Evolutionary conservation across 1,140 invertebrate species (phyloP).

Genomic region (Akabosia matsudoensis): DNA sequence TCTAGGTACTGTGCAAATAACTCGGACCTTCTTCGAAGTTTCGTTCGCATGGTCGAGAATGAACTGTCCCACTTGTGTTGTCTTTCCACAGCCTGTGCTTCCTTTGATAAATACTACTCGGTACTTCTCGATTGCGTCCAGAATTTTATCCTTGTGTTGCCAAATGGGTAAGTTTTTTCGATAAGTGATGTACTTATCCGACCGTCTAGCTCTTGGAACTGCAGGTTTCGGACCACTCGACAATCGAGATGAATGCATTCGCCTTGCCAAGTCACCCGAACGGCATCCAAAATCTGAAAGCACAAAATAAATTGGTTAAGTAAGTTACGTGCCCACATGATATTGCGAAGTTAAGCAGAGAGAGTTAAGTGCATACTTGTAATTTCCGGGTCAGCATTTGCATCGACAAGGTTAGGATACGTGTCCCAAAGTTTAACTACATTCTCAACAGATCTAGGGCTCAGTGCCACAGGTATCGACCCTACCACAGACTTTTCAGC

Average conservation of each 20-base stretch:
- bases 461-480: background rate
- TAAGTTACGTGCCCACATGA: too few relatives aligned
- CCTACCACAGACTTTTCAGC: background rate
- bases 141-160: conserved; percentile 55
- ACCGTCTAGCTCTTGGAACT: conserved; percentile 58
- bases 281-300: too few relatives aligned
- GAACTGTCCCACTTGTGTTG: conserved; percentile 81
- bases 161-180: conserved; percentile 61
- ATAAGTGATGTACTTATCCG: conserved; percentile 56
- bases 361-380: too few relatives aligned
- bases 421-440: background rate
- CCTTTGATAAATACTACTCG: conserved; percentile 64
- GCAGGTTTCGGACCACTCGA: conserved; percentile 63
- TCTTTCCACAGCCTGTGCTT: conserved; percentile 80
- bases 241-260: too few relatives aligned
- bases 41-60: conserved; percentile 73
- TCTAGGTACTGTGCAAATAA: conserved; percentile 90
- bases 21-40: conserved; percentile 67
- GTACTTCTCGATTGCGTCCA: conserved; percentile 56
- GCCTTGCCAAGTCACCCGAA: too few relatives aligned
- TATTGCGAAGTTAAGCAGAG: too few relatives aligned
- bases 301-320: too few relatives aligned
- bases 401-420: too few relatives aligned
- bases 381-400: too few relatives aligned
- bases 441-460: background rate